phyloP scores from a whole-genome alignment of 2,888 invertebrate genomes.

The Sceliomorpha sp. region DNA sequence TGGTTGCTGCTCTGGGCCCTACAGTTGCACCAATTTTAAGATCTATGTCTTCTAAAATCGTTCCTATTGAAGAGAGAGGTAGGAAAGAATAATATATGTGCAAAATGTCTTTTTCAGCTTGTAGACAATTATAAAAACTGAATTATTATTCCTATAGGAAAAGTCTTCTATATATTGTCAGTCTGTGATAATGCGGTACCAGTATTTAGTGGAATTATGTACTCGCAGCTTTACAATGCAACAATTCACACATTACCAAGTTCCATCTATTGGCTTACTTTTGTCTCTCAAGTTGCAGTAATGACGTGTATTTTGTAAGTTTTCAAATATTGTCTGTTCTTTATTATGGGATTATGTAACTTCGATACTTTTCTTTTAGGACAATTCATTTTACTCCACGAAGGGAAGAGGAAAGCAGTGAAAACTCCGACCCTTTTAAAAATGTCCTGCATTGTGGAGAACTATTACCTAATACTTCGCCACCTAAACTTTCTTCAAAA shows the following conservation, averaged over 20 bases:
- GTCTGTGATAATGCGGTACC: slow-evolving; percentile 91
- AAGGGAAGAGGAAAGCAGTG: no score
- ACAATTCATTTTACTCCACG: no score
- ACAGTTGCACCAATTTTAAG: slow-evolving; percentile 89
- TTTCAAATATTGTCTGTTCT: no score
- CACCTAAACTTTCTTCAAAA: no score
- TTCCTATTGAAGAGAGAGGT: slow-evolving; percentile 87
- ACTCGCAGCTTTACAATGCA: slow-evolving; percentile 87
- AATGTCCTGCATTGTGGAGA: no score
- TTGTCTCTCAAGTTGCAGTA: slow-evolving; percentile 85
- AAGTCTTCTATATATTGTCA: slow-evolving; percentile 88
- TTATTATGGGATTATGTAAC: no score
- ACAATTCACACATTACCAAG: slow-evolving; percentile 83
- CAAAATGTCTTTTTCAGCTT: no score
- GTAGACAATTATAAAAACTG: no score
- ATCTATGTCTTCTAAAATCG: slow-evolving; percentile 90
- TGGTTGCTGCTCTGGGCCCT: slow-evolving; percentile 88
- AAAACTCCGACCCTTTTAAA: no score
- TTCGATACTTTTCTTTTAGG: no score
- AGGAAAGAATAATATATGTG: slow-evolving; percentile 33
- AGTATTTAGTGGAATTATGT: slow-evolving; percentile 87
- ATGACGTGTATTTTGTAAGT: no score
- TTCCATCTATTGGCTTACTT: slow-evolving; percentile 87
- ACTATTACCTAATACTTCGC: no score
- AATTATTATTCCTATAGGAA: slow-evolving; percentile 83